Conservation (phyloP, 2,113 vertebrate species). For the Istiophorus platypterus region DNA sequence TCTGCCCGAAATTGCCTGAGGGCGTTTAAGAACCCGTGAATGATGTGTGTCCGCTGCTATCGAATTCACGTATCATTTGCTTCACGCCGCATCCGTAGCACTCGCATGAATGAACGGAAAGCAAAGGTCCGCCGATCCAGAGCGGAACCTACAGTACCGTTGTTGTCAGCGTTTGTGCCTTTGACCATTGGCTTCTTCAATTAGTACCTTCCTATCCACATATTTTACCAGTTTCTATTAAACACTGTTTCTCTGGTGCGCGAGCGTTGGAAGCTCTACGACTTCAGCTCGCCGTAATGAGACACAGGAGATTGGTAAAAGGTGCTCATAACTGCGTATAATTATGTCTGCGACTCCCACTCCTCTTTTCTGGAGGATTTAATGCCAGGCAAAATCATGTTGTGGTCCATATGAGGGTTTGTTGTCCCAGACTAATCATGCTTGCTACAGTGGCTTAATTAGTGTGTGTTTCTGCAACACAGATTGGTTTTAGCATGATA, state of each 20-base stretch:
- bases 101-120: constrained; percentile 51
- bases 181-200: constrained; percentile 58
- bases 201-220: constrained; percentile 64
- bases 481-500: constrained; percentile 54
- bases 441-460: constrained; percentile 73
- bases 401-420: constrained; percentile 73
- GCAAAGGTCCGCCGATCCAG: constrained; percentile 13
- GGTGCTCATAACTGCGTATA: constrained; percentile 77
- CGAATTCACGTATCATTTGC: constrained; percentile 47
- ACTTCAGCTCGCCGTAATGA: constrained; percentile 70
- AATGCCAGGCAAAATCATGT: constrained; percentile 73
- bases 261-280: constrained; percentile 42
- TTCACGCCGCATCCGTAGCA: constrained; percentile 27
- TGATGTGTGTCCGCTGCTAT: constrained; percentile 34
- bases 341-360: constrained; percentile 74
- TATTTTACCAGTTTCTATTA: constrained; percentile 70
- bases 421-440: constrained; percentile 78
- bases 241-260: constrained; percentile 54
- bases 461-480: constrained; percentile 65
- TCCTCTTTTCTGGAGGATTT: constrained; percentile 74
- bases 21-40: constrained; percentile 35
- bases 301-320: constrained; percentile 78
- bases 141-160: constrained; percentile 31
- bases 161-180: constrained; percentile 26
- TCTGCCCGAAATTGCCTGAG: constrained; percentile 17